A percentile compares a stretch with the other conserved stretches of the same genome.
Evolutionary conservation across 2,113 vertebrate species (phyloP).

Genomic region (Microtus richardsoni): DNA sequence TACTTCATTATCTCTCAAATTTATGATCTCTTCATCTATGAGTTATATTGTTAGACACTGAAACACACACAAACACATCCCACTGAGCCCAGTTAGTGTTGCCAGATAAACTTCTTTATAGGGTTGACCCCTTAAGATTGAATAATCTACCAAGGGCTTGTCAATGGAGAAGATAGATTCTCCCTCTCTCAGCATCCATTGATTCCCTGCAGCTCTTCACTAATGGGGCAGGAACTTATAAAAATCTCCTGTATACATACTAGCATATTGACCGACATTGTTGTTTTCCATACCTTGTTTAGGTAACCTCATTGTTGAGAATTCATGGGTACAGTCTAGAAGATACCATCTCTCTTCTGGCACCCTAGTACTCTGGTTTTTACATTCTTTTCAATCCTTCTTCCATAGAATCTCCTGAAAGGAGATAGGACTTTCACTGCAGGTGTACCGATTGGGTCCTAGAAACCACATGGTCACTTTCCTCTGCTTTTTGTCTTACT

Average conservation of each 20-base stretch:
- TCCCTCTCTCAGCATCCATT: not conserved
- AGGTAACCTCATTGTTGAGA: not conserved
- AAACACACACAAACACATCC: not conserved
- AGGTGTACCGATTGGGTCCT: not conserved
- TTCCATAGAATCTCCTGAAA: not conserved
- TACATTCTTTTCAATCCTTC: not conserved
- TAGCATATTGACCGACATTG: not conserved
- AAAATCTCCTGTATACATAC: not conserved
- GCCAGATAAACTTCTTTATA: not conserved
- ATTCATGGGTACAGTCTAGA: not conserved
- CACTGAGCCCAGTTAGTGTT: not conserved
- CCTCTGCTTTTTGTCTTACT: not conserved
- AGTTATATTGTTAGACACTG: not conserved
- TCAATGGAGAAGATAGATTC: not conserved
- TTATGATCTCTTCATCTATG: not conserved
- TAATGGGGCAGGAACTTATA: not conserved
- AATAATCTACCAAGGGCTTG: not conserved
- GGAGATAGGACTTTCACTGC: not conserved
- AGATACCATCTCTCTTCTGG: not conserved
- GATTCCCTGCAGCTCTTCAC: not conserved
- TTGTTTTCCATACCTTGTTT: not conserved
- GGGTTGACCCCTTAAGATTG: not conserved
- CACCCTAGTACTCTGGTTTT: not conserved
- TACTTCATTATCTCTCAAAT: not conserved
- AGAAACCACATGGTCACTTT: not conserved